phyloP scores from a whole-genome alignment of 2,888 invertebrate genomes.

The Andrena fulva region DNA sequence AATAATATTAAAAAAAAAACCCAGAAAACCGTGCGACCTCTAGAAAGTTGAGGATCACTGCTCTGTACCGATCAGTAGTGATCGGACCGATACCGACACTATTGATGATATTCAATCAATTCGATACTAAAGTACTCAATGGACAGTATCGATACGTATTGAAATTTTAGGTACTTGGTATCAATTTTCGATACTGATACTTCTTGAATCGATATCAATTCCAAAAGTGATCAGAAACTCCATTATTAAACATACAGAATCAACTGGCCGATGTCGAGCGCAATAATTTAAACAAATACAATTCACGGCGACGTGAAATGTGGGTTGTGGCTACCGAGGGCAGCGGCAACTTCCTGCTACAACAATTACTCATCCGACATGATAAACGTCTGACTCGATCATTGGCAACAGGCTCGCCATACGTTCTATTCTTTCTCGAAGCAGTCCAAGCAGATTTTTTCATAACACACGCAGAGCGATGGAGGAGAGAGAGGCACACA shows the following conservation, averaged over 20 bases:
- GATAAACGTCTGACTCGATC: conserved; percentile 42
- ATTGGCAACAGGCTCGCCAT: conserved; percentile 11
- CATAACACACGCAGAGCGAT: not conserved
- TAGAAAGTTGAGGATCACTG: not conserved
- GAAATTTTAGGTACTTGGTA: too few relatives aligned
- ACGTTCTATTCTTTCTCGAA: not conserved
- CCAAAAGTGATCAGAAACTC: not conserved
- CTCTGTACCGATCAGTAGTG: not conserved
- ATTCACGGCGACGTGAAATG: conserved; percentile 7
- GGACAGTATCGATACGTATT: too few relatives aligned
- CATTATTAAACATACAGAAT: not conserved
- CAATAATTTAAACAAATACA: not conserved
- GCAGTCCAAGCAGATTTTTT: not conserved
- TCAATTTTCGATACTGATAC: too few relatives aligned
- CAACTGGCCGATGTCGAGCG: not conserved
- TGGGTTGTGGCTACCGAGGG: conserved; percentile 16
- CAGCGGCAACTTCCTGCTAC: conserved; percentile 45
- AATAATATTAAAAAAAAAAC: too few relatives aligned
- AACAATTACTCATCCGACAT: conserved; percentile 53
- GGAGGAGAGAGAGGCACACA: too few relatives aligned
- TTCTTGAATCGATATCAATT: too few relatives aligned
- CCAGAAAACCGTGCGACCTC: too few relatives aligned
- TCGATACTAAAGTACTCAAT: too few relatives aligned
- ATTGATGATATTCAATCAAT: too few relatives aligned
- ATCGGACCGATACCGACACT: too few relatives aligned